Evolutionary conservation across 2,888 invertebrate species (phyloP), one percentile per base, ranked within the genome.

Genomic region (Ochropleura plecta): DNA sequence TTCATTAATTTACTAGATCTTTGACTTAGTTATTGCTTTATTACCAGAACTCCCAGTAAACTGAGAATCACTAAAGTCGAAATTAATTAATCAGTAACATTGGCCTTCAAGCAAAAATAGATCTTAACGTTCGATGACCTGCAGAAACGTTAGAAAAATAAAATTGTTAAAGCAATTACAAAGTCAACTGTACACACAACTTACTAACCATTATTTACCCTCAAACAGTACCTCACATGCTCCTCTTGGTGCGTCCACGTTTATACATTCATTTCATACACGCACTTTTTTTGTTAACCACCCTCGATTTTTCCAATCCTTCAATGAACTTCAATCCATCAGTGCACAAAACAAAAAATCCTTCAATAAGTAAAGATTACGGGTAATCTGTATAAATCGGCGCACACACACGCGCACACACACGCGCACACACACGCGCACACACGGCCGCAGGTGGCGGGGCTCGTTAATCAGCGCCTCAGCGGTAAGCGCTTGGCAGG

Each of bases 341-440:
- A 78, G 18, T 48, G 48, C 42, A 64, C 42, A 60, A 59, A 70
- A 67, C 84, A 83, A 75, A 86, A 78, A 69, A 60, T 70, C 57
- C 70, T 55, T 86, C 75, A 83, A 83, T 83, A 86, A 79, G 80
- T 83, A 76, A 83, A 83, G 80, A 83, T 83, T 86, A 83, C 40
- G 5, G 18, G 51, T 83, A 86, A 83, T 83, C 81, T 76, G 76
- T 70, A 68, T 71, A 63, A 78, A 70, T 62, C 48, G 65, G 53
- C 14, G 55, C 66, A 76, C 73, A 69, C 65, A 65, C 72, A 30
- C 30, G 30, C 30, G 3, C 30, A 30, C 30, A 30, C 30, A 30
- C 30, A 30, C 30, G 3, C 30, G 30, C 30, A 30, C 30, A 30
- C 30, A 30, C 30, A 2, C 30, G 53, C 14, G 55, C 66, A 76